Base-by-base conservation (phyloP, 2,888 invertebrate species). In the Prosapia bicincta region DNA sequence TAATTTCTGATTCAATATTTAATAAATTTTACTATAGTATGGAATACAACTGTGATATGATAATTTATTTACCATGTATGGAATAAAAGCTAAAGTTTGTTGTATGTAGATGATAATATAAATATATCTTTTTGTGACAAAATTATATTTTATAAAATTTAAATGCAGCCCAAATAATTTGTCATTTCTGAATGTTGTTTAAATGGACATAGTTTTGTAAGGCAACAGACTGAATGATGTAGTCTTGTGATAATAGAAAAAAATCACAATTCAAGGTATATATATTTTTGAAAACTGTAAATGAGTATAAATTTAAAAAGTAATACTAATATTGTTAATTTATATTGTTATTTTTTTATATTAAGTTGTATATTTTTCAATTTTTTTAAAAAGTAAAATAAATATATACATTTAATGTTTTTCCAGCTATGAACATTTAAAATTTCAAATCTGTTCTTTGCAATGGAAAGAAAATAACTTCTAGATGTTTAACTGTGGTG, bases 1-100 rank as follows among this genome's bases (percentile, higher is more conserved):
- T 20, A 5, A 20, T 54, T 54, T 54, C 20, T 20, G 7, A 54
- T 54, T 20, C 54, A 54, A 20, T 54, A 54, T 3, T 54, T 20
- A 54, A 10, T 54, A 20, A 54, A 54, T 54, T 54, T 54, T 9
- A 54, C 20, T 54, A 54, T 20, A 54, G 54, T 13, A 54, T 54
- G 54, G 3, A 54, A 54, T 54, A 54, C 54, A 54, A 20, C 54
- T 54, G 54, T 54, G 54, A 54, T 54, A 54, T 54, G 20, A 54
- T 54, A 54, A 54, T 54, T 54, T 54, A 54, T 54, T 54, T 54
- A 54, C 54, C 54, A 54, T 54, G 54, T 54, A 54, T 54, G 54
- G 54, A 54, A 20, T 54, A 20, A 54, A 54, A 20, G 54, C 54
- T 54, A 54, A 54, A 54, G 54, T 54, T 54, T 54, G 20, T 54